Conservation (phyloP, 2,888 invertebrate species). For the Crioceris asparagi region DNA sequence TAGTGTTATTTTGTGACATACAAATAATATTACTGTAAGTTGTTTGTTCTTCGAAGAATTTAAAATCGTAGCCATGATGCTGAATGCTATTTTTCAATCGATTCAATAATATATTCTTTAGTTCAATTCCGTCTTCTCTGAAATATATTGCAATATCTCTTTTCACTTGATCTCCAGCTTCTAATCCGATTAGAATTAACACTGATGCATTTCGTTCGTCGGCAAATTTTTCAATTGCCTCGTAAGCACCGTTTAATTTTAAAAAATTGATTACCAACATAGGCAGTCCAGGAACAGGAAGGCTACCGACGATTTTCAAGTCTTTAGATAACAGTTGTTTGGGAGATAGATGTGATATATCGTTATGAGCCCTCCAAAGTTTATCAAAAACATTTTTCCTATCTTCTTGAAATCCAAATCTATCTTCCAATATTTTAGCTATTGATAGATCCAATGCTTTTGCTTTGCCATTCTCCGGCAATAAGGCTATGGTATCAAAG, state of each 20-base stretch:
- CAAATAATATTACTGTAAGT: conserved; percentile 39
- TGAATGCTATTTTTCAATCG: conserved; percentile 26
- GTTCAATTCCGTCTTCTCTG: conserved; percentile 26
- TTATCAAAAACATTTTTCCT: conserved; percentile 40
- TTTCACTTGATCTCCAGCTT: conserved; percentile 39
- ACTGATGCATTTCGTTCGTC: conserved; percentile 35
- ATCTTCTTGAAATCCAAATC: conserved; percentile 37
- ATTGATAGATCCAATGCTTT: conserved; percentile 55
- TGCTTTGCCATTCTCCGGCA: conserved; percentile 52
- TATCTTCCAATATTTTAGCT: conserved; percentile 45
- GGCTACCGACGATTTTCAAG: conserved; percentile 52
- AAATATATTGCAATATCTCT: conserved; percentile 46
- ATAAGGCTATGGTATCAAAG: conserved; percentile 71
- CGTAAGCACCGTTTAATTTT: conserved; percentile 37
- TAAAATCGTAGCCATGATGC: conserved; percentile 32
- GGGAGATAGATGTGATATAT: conserved; percentile 52
- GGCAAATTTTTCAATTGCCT: conserved; percentile 44
- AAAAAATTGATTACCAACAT: conserved; percentile 52
- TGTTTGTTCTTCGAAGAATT: conserved; percentile 32
- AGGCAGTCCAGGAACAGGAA: conserved; percentile 47
- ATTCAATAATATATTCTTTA: conserved; percentile 33
- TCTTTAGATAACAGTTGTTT: conserved; percentile 66
- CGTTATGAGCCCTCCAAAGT: conserved; percentile 53
- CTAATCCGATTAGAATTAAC: conserved; percentile 54
- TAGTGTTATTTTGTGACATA: conserved; percentile 48